Percentiles rank a stretch among this genome's conserved stretches.
phyloP scores from a whole-genome alignment of 2,113 vertebrate species.

The Otus sunia region DNA sequence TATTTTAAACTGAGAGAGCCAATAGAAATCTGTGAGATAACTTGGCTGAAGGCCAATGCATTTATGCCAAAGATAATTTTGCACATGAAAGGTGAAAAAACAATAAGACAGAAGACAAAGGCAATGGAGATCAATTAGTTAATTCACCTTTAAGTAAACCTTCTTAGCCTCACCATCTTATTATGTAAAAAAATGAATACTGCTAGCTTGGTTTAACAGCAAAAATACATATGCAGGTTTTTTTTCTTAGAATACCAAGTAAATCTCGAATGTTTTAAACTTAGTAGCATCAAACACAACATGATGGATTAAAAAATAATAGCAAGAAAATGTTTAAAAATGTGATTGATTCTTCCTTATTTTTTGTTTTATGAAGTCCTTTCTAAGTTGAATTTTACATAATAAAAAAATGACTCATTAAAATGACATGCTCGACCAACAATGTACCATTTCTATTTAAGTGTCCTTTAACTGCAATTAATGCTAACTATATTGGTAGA shows the following conservation, averaged over 20 bases:
- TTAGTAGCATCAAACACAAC: neutral
- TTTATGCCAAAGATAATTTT: constrained; percentile 5
- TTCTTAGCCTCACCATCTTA: neutral
- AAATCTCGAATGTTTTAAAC: neutral
- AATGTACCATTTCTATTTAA: neutral
- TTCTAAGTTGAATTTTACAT: neutral
- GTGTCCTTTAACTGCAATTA: neutral
- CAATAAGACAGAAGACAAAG: neutral
- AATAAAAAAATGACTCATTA: neutral
- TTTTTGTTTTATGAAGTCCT: neutral
- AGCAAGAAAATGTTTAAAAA: neutral
- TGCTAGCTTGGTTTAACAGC: neutral
- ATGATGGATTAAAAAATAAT: neutral
- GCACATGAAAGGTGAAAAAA: neutral
- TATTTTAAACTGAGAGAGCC: neutral
- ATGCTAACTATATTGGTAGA: neutral
- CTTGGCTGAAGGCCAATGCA: neutral
- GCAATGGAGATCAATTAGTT: neutral
- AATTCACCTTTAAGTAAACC: constrained; percentile 10
- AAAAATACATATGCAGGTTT: neutral
- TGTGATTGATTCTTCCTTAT: neutral
- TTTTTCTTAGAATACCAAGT: neutral
- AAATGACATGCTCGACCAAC: neutral
- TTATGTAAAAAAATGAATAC: neutral
- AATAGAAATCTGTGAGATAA: neutral